Evolutionary conservation across 2,888 invertebrate species (phyloP).

Genomic region (Rhimphoctona megacephalus): DNA sequence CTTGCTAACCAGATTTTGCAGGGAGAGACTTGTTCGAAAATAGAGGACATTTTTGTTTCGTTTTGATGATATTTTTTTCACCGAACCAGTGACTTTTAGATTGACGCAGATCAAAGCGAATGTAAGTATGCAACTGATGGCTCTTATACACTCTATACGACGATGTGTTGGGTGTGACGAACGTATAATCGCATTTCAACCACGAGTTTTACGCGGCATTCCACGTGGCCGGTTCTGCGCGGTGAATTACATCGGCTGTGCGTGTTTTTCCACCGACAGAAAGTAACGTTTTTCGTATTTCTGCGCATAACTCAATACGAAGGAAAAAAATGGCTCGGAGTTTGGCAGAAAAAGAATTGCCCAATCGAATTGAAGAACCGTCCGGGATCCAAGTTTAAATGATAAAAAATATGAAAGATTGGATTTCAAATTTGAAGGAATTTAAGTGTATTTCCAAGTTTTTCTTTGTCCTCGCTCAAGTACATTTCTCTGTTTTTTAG

Average conservation of each 20-base stretch:
- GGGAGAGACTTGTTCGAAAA: background rate
- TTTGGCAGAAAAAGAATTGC: background rate
- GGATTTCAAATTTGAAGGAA: background rate
- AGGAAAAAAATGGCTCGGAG: slow-evolving; percentile 1
- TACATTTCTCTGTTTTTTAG: background rate
- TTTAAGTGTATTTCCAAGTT: background rate
- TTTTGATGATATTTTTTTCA: background rate
- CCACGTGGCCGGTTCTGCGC: slow-evolving; percentile 61
- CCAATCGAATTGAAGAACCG: background rate
- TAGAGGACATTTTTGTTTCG: background rate
- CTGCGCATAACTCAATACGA: background rate
- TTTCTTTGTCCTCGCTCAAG: background rate
- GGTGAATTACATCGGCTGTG: slow-evolving; percentile 46
- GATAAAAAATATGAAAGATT: background rate
- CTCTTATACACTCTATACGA: slow-evolving; percentile 6
- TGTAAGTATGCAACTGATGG: slow-evolving; percentile 1
- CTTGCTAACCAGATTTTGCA: background rate
- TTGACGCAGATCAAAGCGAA: background rate
- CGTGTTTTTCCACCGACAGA: background rate
- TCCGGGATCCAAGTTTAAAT: background rate
- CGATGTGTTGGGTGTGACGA: slow-evolving; percentile 45
- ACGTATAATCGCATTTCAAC: slow-evolving; percentile 57
- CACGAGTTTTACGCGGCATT: slow-evolving; percentile 49
- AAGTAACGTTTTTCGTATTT: background rate
- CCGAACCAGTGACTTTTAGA: background rate